Percentiles rank a stretch among this genome's conserved stretches.
These are phyloP conservation scores for Sterna hirundo DNA, from an alignment of 2,113 vertebrate species.

Conservation along the genomic window DNA sequence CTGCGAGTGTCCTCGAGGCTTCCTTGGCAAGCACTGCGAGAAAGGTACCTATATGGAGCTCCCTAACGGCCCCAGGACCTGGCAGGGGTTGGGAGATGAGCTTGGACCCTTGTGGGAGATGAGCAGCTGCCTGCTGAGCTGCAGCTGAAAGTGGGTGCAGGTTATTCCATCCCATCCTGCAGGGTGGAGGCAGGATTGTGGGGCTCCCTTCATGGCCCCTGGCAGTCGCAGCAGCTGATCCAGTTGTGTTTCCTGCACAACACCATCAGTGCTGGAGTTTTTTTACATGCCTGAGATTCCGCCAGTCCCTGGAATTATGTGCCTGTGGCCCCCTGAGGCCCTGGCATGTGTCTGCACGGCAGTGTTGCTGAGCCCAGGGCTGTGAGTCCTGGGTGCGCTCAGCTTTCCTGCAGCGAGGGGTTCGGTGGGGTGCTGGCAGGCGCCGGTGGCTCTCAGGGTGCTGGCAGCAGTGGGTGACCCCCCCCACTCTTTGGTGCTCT, in stretches of 20 bases:
- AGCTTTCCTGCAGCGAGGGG: fast-evolving
- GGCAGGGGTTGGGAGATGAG: background rate
- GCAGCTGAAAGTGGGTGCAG: background rate
- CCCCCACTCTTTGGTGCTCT: background rate
- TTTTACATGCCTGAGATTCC: background rate
- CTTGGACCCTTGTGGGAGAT: background rate
- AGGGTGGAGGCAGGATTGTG: background rate
- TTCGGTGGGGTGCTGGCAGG: background rate
- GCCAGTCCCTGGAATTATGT: fast-evolving
- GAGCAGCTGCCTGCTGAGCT: background rate
- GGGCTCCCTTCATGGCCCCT: background rate
- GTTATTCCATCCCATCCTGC: background rate
- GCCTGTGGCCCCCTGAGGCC: fast-evolving
- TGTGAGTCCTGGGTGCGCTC: fast-evolving
- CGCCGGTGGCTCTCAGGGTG: fast-evolving
- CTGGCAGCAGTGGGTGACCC: background rate
- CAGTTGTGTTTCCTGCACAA: background rate
- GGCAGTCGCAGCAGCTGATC: fast-evolving
- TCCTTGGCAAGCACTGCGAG: slow-evolving; percentile 90
- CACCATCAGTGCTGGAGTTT: background rate
- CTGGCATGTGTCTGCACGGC: fast-evolving
- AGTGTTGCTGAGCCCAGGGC: background rate
- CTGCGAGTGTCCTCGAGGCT: slow-evolving; percentile 89
- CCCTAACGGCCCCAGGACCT: too few relatives aligned
- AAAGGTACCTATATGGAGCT: slow-evolving; percentile 78